A percentile compares a stretch with the other conserved stretches of the same genome.
Conservation (phyloP, 2,888 invertebrate genomes). For the Seira sanloemensis region DNA sequence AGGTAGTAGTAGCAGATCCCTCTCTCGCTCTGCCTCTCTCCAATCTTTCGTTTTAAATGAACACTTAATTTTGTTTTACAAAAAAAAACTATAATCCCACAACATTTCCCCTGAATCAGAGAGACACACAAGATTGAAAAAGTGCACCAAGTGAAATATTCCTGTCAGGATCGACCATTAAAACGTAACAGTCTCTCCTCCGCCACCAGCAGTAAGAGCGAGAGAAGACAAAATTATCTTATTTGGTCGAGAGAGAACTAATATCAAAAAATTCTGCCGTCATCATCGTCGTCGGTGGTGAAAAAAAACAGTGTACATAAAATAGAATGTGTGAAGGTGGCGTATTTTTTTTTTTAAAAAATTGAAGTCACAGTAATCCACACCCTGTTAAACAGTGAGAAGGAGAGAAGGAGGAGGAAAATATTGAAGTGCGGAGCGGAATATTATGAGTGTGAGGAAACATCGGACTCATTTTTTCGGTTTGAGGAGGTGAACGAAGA, state of each 20-base stretch:
- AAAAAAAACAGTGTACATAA: too few species aligned
- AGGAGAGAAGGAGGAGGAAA: neutral
- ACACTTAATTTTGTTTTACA: neutral
- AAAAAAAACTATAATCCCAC: neutral
- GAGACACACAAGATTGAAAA: neutral
- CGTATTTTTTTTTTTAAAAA: neutral
- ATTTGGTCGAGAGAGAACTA: neutral
- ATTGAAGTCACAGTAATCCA: neutral
- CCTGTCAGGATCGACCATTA: neutral
- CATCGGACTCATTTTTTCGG: neutral
- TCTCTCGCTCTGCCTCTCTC: neutral
- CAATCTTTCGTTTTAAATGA: neutral
- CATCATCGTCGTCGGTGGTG: neutral
- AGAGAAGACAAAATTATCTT: neutral
- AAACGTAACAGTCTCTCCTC: neutral
- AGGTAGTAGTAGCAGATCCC: neutral
- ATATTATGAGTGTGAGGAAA: neutral
- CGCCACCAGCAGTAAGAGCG: neutral
- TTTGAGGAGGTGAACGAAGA: neutral
- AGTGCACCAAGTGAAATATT: neutral
- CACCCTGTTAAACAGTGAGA: neutral
- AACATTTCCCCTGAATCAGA: neutral
- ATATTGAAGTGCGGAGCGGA: neutral
- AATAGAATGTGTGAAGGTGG: neutral
- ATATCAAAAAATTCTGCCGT: neutral